Conservation (phyloP, 2,113 vertebrate species). For the Mobula hypostoma region DNA sequence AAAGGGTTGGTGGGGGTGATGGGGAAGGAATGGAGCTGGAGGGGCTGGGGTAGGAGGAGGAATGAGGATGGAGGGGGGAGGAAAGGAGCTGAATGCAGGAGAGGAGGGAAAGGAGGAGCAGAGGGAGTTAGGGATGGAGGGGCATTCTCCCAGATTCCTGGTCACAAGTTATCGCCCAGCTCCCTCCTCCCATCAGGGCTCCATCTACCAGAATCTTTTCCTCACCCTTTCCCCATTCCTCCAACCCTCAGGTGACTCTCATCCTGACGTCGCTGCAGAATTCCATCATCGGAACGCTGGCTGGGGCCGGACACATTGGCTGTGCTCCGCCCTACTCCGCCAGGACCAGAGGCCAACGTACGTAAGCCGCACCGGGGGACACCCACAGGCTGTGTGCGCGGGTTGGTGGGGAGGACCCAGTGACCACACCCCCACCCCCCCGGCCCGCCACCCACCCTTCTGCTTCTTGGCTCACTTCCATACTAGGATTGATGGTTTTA, state of each 20-base stretch:
- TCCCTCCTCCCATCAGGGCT: neutral
- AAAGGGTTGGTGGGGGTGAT: too few relatives aligned
- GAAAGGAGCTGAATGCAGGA: too few relatives aligned
- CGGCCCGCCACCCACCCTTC: too few relatives aligned
- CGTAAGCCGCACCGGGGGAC: neutral
- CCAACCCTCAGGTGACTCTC: conserved; percentile 49
- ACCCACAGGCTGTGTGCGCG: neutral
- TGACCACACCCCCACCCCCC: neutral
- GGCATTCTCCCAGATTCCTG: too few relatives aligned
- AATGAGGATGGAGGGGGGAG: too few relatives aligned
- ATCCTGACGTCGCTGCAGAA: conserved; percentile 59
- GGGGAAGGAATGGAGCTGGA: too few relatives aligned
- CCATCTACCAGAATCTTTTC: neutral
- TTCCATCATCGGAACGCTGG: conserved; percentile 60
- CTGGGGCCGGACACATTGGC: conserved; percentile 53
- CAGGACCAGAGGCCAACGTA: conserved; percentile 60
- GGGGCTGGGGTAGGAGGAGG: too few relatives aligned
- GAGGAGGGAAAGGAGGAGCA: too few relatives aligned
- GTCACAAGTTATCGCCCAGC: neutral
- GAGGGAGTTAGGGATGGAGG: too few relatives aligned
- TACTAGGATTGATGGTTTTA: neutral
- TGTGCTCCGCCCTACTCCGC: conserved; percentile 61
- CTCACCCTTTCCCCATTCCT: neutral
- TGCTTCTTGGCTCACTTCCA: too few relatives aligned
- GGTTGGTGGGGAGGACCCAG: neutral